Evolutionary conservation across 2,113 vertebrate species (phyloP), one percentile per base, ranked within the genome.

Genomic region (Pomatostomus ruficeps): DNA sequence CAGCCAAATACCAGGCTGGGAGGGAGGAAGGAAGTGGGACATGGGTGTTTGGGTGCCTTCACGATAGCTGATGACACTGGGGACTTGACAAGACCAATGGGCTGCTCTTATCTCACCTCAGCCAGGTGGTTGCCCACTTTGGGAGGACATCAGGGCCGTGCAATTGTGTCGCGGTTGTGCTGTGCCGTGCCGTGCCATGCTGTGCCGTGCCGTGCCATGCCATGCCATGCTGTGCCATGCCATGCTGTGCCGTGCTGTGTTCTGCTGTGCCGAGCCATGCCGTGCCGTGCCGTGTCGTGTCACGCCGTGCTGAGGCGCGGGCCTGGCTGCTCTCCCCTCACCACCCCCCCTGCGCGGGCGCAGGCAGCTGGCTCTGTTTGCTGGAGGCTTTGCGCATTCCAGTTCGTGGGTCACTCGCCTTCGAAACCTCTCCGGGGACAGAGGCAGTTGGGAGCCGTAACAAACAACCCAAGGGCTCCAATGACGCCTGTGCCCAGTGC

Each of bases 351-450:
- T 78, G 58, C 19, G 12, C 88, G 84, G 93, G 92, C 25, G 51
- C 94, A 76, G 94, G 95, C 95, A 94, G 96, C 97, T 95, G 96
- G 89, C 96, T 92, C 65, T 89, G 92, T 88, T 97, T 93, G 93
- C 97, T 96, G 94, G 95, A 95, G 96, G 96, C 94, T 96, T 94
- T 94, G 96, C 72, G 12, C 94, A 97, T 96, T 95, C 90, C 94
- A 95, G 88, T 93, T 96, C 92, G 90, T 95, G 96, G 96, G 95
- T 94, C 94, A 95, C 85, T 95, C 80, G 89, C 94, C 95, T 97
- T 94, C 84, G 46, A 93, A 92, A 93, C 86, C 94, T 91, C 93
- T 93, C 85, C 70, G 36, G 96, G 93, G 94, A 95, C 81, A 12
- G 71, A 85, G 95, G 95, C 92, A 89, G 94, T 73, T 85, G 85